These are phyloP conservation scores for Lasioglossum baleicum DNA, from an alignment of 1,140 invertebrate genomes.

Conservation along the genomic window DNA sequence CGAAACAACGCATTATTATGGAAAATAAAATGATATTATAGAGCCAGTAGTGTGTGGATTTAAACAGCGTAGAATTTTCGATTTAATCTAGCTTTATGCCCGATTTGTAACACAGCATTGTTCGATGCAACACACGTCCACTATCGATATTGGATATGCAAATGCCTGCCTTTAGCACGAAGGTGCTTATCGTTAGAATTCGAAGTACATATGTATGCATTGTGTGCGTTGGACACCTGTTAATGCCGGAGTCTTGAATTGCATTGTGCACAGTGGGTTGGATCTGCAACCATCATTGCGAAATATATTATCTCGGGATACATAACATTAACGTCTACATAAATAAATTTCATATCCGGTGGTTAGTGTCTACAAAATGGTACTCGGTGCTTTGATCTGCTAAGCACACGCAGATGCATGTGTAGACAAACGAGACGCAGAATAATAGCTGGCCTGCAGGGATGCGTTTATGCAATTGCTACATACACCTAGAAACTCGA, in stretches of 20 bases:
- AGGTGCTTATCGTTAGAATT: constrained; percentile 5
- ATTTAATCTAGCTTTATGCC: neutral
- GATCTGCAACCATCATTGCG: neutral
- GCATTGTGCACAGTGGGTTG: neutral
- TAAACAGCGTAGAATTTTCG: neutral
- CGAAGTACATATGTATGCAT: neutral
- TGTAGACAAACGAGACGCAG: too few species aligned
- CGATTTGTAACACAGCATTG: neutral
- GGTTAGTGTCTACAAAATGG: too few species aligned
- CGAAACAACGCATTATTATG: too few species aligned
- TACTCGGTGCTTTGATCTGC: too few species aligned
- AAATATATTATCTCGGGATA: neutral
- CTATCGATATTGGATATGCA: constrained; percentile 21
- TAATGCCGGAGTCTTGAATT: constrained; percentile 3
- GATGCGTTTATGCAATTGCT: too few species aligned
- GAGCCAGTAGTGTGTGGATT: too few species aligned
- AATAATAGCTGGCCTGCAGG: too few species aligned
- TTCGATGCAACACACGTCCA: neutral
- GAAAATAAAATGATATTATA: too few species aligned
- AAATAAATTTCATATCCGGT: too few species aligned
- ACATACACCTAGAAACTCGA: too few species aligned
- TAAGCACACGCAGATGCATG: too few species aligned
- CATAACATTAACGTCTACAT: neutral
- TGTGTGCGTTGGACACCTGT: neutral
- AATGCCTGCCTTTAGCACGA: neutral